Evolutionary conservation across 53 echinoderm and acorn worm genomes (phyloP), one percentile per base, ranked within the genome.

Genomic region (Luidia sarsii): DNA sequence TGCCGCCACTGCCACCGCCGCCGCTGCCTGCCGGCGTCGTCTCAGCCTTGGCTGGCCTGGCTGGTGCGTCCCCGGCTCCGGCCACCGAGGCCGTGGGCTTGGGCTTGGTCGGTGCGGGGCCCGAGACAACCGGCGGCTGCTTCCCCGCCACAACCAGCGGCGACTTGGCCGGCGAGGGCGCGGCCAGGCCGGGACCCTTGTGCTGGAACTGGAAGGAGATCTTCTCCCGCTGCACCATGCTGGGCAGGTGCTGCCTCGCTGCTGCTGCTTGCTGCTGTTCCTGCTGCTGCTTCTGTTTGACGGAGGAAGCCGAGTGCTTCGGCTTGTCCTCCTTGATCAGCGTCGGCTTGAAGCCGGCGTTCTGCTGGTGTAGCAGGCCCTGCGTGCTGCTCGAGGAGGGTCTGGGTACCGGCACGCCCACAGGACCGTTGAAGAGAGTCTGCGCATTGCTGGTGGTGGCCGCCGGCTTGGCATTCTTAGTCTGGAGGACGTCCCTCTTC

Each of bases 401-500:
- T 6, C 88, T 70, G 22, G 90, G 37, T 21, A 90, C 83, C 1
- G 85, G 74, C 13, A 82, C 52, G 55, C 90, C 88, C 21, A 84
- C 27, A 1, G 89, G 88, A 19, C 90, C 90, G 27, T 85, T 87
- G 82, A 81, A 86, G 52, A 82, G 94, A 23, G 85, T 84, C 45
- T 82, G 69, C 31, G 90, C 52, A 63, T 82, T 90, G 41, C 83
- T 80, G 48, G 68, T 57, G 67, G 63, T 75, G 31, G 88, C 83
- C 8, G 82, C 83, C 20, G 88, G 88, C 79, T 75, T 82, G 41
- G 75, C 24, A 29, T 67, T 82, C 29, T 75, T 75, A 23, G 60
- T 67, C 68, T 88, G 88, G 21, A 73, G 63, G 24, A 49, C 49
- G 20, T 72, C 73, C 57, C 70, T 34, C 57, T 87, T 50, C 4